Conservation (phyloP, 2,888 invertebrate species). For the Brachycybe producta region DNA sequence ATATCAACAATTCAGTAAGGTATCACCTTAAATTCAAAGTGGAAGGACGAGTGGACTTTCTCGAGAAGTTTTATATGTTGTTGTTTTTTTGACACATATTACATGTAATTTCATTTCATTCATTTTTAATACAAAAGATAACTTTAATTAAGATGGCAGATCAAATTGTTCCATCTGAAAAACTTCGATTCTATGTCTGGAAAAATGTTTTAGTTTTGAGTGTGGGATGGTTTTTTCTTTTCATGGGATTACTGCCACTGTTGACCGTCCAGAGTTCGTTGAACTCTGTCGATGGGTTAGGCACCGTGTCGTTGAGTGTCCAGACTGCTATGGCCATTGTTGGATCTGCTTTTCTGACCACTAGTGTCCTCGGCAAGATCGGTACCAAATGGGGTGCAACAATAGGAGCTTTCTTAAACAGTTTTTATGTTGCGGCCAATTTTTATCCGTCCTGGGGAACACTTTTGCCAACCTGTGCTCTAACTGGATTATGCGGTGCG, state of each 20-base stretch:
- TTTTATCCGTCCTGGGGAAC: background rate
- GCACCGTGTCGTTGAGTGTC: background rate
- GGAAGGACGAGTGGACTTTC: too few species aligned
- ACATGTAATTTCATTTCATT: too few species aligned
- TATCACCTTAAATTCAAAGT: too few species aligned
- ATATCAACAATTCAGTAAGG: too few species aligned
- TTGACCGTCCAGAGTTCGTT: background rate
- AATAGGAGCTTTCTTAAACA: background rate
- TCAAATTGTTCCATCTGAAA: too few species aligned
- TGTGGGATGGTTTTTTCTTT: background rate
- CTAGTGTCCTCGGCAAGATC: background rate
- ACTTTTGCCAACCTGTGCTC: background rate
- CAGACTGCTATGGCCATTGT: background rate
- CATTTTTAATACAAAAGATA: too few species aligned
- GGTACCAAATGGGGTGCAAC: background rate
- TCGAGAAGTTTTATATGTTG: too few species aligned
- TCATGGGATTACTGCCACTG: background rate
- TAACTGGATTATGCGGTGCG: background rate
- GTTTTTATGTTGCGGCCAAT: background rate
- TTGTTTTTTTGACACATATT: too few species aligned
- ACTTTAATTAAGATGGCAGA: too few species aligned
- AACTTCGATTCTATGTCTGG: too few species aligned
- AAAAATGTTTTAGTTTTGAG: slow-evolving; percentile 1
- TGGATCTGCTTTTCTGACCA: background rate
- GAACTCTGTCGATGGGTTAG: background rate